phyloP scores from a whole-genome alignment of 2,113 vertebrate species.

The Hassar affinis region DNA sequence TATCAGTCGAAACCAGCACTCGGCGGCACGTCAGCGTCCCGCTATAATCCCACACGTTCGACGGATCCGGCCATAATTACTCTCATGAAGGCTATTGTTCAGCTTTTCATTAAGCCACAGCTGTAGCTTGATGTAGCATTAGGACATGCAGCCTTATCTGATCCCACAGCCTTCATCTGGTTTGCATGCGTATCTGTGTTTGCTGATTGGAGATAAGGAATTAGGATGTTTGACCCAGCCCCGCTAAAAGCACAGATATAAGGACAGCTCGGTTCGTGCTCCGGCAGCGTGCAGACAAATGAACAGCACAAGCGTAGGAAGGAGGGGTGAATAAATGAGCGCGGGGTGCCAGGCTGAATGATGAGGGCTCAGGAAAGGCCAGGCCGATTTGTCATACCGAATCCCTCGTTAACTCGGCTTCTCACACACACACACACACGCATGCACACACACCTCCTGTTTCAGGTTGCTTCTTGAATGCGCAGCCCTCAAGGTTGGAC shows the following conservation, averaged over 20 bases:
- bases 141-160: neutral
- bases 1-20: neutral
- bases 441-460: conserved; percentile 9
- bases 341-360: conserved; percentile 35
- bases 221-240: neutral
- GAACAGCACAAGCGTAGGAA: neutral
- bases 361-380: conserved; percentile 51
- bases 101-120: neutral
- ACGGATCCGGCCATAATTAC: conserved; percentile 30
- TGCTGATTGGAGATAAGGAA: neutral
- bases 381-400: conserved; percentile 59
- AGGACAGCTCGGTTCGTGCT: neutral
- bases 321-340: conserved; percentile 9
- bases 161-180: neutral
- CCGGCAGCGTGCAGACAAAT: conserved; percentile 10
- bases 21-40: neutral
- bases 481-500: conserved; percentile 42
- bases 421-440: conserved; percentile 2
- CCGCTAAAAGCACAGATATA: neutral
- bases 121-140: neutral
- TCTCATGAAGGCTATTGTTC: conserved; percentile 5
- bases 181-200: conserved; percentile 25
- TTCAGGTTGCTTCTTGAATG: neutral
- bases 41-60: conserved; percentile 9
- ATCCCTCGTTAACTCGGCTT: no score